Evolutionary conservation across 2,113 vertebrate genomes (phyloP), one percentile per base, ranked within the genome.

Genomic region (Piaya cayana): DNA sequence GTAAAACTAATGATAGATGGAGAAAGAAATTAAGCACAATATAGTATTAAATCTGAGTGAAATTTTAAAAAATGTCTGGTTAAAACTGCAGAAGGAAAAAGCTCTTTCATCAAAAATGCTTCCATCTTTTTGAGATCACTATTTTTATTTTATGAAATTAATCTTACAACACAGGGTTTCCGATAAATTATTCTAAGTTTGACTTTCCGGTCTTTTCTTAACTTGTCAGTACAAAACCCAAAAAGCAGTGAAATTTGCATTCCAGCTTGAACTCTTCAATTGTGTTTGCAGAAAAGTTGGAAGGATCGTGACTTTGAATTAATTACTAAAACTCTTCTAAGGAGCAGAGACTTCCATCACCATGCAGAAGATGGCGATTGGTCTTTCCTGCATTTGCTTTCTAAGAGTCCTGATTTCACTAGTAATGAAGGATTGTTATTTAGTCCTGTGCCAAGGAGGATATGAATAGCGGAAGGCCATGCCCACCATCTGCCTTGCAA

Each of bases 61-160:
- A 90, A 74, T 77, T 47, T n/a, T 50, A 1, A 21, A 34, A 45
- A 56, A 63, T 11, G 3, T 50, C 52, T 63, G 42, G 50, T 36
- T 77, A 86, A 86, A 90, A 86, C 50, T 49, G 45, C 50, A 56
- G 78, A 45, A 82, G 18, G 34, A 62, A 76, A 79, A 68, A 72
- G 15, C 34, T 89, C 45, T 89, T 93, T 39, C 32, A 58, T 68
- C 29, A 30, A 34, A 88, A 90, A 72, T 62, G 32, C 42, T 87
- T 82, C 53, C 91, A 80, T 15, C 15, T 45, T 90, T 92, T 79
- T 90, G 70, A 45, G 50, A 82, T 67, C 42, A 92, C 42, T 86
- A 29, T 86, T 93, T 95, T 87, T 88, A 27, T 75, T 92, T 83
- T 83, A 94, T 70, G 58, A 93, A 96, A 80, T 94, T 69, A 55